Conservation (phyloP, 2,888 invertebrate species). For the Synanthedon formicaeformis region DNA sequence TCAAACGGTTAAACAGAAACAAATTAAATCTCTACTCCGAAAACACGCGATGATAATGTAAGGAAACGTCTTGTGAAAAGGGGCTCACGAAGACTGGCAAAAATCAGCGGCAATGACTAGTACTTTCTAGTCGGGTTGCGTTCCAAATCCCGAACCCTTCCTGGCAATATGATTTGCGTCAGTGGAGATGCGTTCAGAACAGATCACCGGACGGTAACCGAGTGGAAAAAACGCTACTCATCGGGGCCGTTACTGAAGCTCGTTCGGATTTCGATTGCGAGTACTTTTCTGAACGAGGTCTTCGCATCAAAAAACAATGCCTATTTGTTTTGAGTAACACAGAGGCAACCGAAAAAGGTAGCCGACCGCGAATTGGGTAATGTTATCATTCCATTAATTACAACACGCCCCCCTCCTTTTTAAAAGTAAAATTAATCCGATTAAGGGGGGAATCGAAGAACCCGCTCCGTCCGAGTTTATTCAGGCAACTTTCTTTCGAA, state of each 20-base stretch:
- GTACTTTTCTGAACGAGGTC: slow-evolving; percentile 11
- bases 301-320: slow-evolving; percentile 9
- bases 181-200: slow-evolving; percentile 64
- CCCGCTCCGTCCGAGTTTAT: slow-evolving; percentile 67
- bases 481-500: slow-evolving; percentile 67
- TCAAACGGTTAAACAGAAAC: slow-evolving; percentile 1
- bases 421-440: slow-evolving; percentile 70
- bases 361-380: slow-evolving; percentile 61
- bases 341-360: slow-evolving; percentile 31
- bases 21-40: slow-evolving; percentile 10
- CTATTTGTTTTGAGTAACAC: slow-evolving; percentile 8
- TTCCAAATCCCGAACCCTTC: slow-evolving; percentile 62
- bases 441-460: slow-evolving; percentile 68
- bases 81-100: slow-evolving; percentile 26
- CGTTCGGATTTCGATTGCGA: slow-evolving; percentile 43
- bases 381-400: slow-evolving; percentile 71
- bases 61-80: slow-evolving; percentile 14
- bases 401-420: slow-evolving; percentile 64
- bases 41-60: slow-evolving; percentile 21
- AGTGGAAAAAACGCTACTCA: slow-evolving; percentile 69
- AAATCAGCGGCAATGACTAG: slow-evolving; percentile 59
- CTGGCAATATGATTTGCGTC: slow-evolving; percentile 70
- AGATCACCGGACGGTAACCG: slow-evolving; percentile 68
- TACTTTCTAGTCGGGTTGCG: slow-evolving; percentile 23
- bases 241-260: slow-evolving; percentile 41